These are phyloP conservation scores for Mantis religiosa DNA, from an alignment of 2,888 invertebrate species.

Conservation along the genomic window DNA sequence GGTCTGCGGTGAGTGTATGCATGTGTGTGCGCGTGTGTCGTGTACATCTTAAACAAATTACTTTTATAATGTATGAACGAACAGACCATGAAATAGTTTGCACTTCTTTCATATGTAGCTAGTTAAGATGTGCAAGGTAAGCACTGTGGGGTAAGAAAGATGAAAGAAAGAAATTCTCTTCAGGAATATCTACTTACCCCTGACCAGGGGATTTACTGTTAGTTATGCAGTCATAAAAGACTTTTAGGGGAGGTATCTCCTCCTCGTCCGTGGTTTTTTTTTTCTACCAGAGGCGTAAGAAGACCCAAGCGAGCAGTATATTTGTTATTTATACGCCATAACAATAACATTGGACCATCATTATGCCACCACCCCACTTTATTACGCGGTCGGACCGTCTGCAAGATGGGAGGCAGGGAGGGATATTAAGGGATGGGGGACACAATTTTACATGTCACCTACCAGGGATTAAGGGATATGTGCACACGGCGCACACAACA, in stretches of 20 bases:
- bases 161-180: background rate
- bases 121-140: background rate
- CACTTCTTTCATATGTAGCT: no score
- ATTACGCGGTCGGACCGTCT: background rate
- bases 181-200: background rate
- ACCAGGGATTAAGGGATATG: background rate
- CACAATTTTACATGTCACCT: slow-evolving; percentile 13
- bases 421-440: background rate
- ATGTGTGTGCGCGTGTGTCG: no score
- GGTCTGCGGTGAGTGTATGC: no score
- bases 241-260: background rate
- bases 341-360: slow-evolving; percentile 7
- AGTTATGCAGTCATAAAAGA: background rate
- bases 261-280: background rate
- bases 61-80: no score
- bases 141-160: background rate
- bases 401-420: background rate
- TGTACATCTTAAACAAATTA: no score
- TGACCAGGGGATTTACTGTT: background rate
- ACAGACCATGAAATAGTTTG: no score
- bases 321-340: slow-evolving; percentile 7
- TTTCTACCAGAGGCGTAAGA: background rate
- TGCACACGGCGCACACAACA: background rate
- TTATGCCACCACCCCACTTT: slow-evolving; percentile 7
- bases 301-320: background rate